Evolutionary conservation across 1,140 invertebrate species (phyloP).

Genomic region (Ooceraea biroi): DNA sequence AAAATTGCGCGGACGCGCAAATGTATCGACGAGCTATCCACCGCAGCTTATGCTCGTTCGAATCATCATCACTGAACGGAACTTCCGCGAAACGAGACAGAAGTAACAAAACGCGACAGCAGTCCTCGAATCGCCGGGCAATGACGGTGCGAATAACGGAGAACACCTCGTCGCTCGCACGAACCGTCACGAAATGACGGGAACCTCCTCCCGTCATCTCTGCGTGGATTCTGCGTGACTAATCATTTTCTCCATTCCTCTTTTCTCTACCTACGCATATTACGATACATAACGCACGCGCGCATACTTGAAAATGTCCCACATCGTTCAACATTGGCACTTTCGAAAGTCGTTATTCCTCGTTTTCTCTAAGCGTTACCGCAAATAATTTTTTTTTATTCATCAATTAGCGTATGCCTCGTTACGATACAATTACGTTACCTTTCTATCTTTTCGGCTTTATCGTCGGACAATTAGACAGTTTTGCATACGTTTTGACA

Average conservation of each 20-base stretch:
- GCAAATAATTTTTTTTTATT: slow-evolving; percentile 37
- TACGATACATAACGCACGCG: slow-evolving; percentile 56
- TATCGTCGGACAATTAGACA: slow-evolving; percentile 57
- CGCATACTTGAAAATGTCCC: slow-evolving; percentile 56
- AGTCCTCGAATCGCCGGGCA: slow-evolving; percentile 55
- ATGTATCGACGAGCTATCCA: not conserved
- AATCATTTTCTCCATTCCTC: slow-evolving; percentile 20
- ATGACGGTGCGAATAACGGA: slow-evolving; percentile 18
- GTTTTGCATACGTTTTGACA: slow-evolving; percentile 66
- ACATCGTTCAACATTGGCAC: slow-evolving; percentile 79
- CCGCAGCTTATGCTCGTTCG: not conserved
- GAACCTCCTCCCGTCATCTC: slow-evolving; percentile 72
- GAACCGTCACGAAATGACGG: slow-evolving; percentile 70
- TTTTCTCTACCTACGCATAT: slow-evolving; percentile 59
- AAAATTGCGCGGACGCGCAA: not conserved
- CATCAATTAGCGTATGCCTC: slow-evolving; percentile 52
- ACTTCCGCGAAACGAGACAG: slow-evolving; percentile 5
- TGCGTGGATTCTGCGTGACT: slow-evolving; percentile 64
- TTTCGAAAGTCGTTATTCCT: slow-evolving; percentile 71
- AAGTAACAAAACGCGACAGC: slow-evolving; percentile 22
- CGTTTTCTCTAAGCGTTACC: slow-evolving; percentile 42
- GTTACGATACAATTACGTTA: slow-evolving; percentile 71
- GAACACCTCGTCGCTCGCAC: slow-evolving; percentile 32
- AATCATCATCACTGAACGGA: slow-evolving; percentile 1
- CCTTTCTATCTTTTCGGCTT: slow-evolving; percentile 63